These are phyloP conservation scores for Olivierus martensii DNA, from an alignment of 1,140 invertebrate genomes.

Conservation along the genomic window DNA sequence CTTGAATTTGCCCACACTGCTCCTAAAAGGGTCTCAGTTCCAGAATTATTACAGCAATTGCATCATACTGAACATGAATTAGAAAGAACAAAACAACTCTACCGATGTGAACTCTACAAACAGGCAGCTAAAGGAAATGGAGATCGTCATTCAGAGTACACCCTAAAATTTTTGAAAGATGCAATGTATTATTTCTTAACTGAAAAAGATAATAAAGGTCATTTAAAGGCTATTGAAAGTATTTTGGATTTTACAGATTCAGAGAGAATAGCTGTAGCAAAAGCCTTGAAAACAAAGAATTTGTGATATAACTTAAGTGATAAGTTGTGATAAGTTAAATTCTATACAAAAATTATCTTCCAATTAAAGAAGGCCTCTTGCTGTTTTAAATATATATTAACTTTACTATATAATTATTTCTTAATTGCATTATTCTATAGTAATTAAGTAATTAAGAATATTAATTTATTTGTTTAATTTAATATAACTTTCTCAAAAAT, in stretches of 20 bases:
- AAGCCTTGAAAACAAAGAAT: constrained; percentile 14
- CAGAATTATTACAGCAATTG: constrained; percentile 56
- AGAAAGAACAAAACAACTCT: constrained; percentile 73
- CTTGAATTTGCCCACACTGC: constrained; percentile 27
- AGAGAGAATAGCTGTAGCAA: constrained; percentile 14
- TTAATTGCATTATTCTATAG: no score
- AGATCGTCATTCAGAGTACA: constrained; percentile 63
- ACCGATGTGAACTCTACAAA: constrained; percentile 47
- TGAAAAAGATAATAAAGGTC: constrained; percentile 65
- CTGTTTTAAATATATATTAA: no score
- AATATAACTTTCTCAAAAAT: no score
- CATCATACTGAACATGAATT: constrained; percentile 65
- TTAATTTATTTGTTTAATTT: no score
- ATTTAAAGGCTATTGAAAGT: constrained; percentile 70
- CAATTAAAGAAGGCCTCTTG: no score
- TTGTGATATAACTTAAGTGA: constrained; percentile 1
- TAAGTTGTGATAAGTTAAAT: no score
- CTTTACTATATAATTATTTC: no score
- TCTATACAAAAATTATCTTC: no score
- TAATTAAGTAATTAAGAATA: no score
- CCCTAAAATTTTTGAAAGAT: constrained; percentile 72
- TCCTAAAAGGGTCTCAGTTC: constrained; percentile 44
- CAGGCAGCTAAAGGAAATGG: constrained; percentile 39
- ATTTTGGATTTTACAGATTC: constrained; percentile 42
- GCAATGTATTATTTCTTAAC: constrained; percentile 81